A percentile compares a stretch with the other conserved stretches of the same genome.
Conservation (phyloP, 2,797 vertebrate species). For the Sebastes diaconus region DNA sequence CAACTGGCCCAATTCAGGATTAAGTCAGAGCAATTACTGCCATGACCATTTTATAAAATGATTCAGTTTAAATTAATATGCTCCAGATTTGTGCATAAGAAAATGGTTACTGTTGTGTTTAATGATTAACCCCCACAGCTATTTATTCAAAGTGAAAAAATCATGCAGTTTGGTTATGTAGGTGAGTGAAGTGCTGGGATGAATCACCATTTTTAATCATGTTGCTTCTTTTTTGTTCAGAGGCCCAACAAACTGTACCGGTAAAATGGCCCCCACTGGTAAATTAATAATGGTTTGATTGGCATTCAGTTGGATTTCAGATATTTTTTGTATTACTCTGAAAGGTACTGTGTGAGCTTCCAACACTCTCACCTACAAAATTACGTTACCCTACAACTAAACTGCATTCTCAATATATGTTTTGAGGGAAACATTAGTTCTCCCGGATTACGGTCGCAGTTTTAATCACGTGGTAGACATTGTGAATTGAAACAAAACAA, state of each 20-base stretch:
- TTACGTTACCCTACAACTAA: neutral
- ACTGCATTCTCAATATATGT: neutral
- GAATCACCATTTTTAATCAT: slow-evolving; percentile 24
- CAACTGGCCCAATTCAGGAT: neutral
- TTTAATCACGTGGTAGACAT: neutral
- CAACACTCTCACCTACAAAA: neutral
- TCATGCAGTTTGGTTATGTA: slow-evolving; percentile 13
- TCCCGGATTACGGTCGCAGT: neutral
- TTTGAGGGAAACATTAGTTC: neutral
- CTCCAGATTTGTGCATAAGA: slow-evolving; percentile 4
- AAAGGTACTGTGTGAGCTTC: neutral
- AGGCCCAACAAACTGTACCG: neutral
- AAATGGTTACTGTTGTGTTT: slow-evolving; percentile 6
- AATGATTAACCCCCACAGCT: slow-evolving; percentile 5
- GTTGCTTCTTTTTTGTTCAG: neutral
- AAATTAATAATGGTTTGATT: slow-evolving; percentile 2
- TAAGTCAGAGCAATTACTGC: neutral
- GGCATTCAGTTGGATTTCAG: neutral
- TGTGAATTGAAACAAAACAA: neutral
- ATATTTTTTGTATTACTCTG: neutral
- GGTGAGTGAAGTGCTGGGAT: neutral
- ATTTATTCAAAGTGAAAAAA: slow-evolving; percentile 6
- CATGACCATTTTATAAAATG: neutral
- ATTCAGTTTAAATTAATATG: neutral
- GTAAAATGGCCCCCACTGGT: neutral